These are phyloP conservation scores for Ibidorhyncha struthersii DNA, from an alignment of 2,113 vertebrate genomes.

Conservation along the genomic window DNA sequence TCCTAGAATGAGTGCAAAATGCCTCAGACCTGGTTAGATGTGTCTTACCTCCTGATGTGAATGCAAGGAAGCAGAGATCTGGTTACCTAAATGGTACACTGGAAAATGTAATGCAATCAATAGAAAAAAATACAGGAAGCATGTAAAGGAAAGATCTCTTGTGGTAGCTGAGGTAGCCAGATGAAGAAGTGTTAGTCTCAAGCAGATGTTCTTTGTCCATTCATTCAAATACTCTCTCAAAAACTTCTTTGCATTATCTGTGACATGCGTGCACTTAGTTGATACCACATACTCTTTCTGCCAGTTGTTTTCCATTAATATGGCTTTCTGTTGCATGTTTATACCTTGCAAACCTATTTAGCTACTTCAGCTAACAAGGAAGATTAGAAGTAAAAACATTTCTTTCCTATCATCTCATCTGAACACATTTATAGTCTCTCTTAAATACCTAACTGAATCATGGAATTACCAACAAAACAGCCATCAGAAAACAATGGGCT, in stretches of 20 bases:
- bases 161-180: not conserved
- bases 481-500: not conserved
- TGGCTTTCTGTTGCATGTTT: not conserved
- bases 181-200: not conserved
- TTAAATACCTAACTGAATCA: not conserved
- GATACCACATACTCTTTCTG: not conserved
- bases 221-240: not conserved
- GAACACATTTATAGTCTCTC: not conserved
- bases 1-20: not conserved
- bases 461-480: not conserved
- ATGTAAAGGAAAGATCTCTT: not conserved
- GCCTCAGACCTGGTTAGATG: not conserved
- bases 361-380: not conserved
- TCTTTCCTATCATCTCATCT: not conserved
- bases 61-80: not conserved
- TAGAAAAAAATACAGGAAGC: rapidly evolving
- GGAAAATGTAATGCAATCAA: not conserved
- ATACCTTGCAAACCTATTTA: not conserved
- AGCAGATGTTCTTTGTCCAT: not conserved
- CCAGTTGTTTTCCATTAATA: not conserved
- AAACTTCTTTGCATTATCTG: not conserved
- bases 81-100: not conserved
- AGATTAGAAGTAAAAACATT: not conserved
- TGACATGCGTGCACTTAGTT: not conserved
- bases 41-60: not conserved